A percentile compares a stretch with the other conserved stretches of the same genome.
These are phyloP conservation scores for Folsomia manolachei DNA, from an alignment of 2,888 invertebrate genomes.

Conservation along the genomic window DNA sequence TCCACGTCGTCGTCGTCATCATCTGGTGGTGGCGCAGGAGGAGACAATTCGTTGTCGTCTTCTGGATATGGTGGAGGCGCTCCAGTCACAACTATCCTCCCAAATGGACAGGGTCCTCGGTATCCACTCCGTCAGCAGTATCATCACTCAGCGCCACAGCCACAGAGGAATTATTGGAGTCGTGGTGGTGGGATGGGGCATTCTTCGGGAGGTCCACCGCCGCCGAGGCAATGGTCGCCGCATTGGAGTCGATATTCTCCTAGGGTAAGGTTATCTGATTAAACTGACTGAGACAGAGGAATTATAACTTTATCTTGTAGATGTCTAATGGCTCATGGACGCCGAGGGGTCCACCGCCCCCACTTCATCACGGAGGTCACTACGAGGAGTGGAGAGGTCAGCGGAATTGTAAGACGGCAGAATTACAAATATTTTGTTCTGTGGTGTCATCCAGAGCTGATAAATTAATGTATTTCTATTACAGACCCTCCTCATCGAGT, in stretches of 20 bases:
- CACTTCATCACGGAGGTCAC: background rate
- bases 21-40: background rate
- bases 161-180: background rate
- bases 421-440: no score
- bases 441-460: background rate
- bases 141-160: no score
- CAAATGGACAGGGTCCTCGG: no score
- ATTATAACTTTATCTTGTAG: no score
- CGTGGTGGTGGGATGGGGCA: no score
- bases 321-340: background rate
- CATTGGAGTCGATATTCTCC: background rate
- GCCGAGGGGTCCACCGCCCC: background rate
- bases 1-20: conserved; percentile 53
- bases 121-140: background rate
- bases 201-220: background rate
- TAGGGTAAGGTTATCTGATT: no score
- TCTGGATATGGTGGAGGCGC: background rate
- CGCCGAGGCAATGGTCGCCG: background rate
- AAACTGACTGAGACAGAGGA: no score
- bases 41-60: background rate
- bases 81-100: background rate
- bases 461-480: no score
- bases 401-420: background rate
- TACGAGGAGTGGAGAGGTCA: background rate
- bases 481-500: conserved; percentile 72